Base-by-base conservation (phyloP, 2,113 vertebrate species). In the Scomber scombrus region DNA sequence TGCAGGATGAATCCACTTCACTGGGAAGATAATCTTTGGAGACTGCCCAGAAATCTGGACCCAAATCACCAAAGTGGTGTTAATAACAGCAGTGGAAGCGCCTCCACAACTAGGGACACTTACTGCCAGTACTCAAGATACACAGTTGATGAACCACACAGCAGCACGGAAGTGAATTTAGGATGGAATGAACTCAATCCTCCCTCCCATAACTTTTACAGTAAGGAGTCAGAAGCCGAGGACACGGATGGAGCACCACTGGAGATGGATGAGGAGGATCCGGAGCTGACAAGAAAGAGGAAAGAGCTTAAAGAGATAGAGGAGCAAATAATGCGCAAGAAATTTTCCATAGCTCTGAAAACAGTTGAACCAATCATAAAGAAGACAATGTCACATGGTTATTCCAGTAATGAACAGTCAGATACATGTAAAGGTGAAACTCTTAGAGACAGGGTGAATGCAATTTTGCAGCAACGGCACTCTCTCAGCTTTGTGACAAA, bases 361-460 rank as follows among this genome's bases (percentile, higher is more conserved):
- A 23, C 29, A 0, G 34, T 80, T 2, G 34, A 69, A 15, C 40
- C 15, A 1, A 4, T 23, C 43, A 19, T 31, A 19, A 63, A 66
- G 16, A 51, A 23, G 2, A 16, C n/a, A 0, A 0, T n/a, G 1
- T 19, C 11, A 2, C 12, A 46, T 0, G 65, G 34, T 3, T 4
- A 21, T 68, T 60, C 68, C 0, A 2, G 0, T 56, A 19, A 49
- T 2, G 40, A 70, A 1, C 47, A 47, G 1, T 5, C 63, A 3
- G 16, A 13, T 12, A 0, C 10, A 46, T 13, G 21, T 8, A 10
- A 21, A 2, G 47, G 6, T 18, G 23, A 47, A 65, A 47, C 72
- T 23, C 90, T 94, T 0, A 73, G 45, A 80, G 81, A 89, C 7
- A 84, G 88, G 43, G 92, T 94, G 45, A 78, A 57, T 13, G 10